Evolutionary conservation across 2,888 invertebrate species (phyloP), one percentile per base, ranked within the genome.

Genomic region (Synergus laeviventris): DNA sequence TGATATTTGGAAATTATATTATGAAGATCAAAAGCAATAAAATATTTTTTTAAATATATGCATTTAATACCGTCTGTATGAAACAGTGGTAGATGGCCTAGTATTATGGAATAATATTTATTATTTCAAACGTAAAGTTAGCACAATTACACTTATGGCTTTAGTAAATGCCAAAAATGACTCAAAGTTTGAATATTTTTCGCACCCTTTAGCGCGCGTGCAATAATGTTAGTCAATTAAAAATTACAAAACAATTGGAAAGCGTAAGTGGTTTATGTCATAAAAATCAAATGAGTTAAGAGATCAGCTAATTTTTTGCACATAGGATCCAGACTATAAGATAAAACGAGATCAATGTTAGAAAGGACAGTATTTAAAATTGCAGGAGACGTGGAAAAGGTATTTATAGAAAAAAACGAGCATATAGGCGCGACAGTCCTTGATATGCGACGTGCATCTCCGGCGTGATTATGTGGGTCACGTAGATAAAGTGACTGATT

Each of bases 371-470:
- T 70, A 49, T 49, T 70, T 70, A 36, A 49, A 70, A 70, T 70
- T 39, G 18, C n/a, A 70, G 49, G 14, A 70, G 24, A 49, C 45
- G 31, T 49, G 24, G n/a, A 64, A 42, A 74, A 76, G 18, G 45
- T 49, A 21, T 18, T 18, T 62, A n/a, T 56, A 79, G n/a, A 83
- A 76, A 60, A 74, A 80, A 78, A 80, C 79, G 77, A 81, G 75
- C 77, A 80, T 59, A 74, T 59, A 74, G 77, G 75, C 81, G 80
- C 79, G 83, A 84, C 83, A 81, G 84, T 80, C 86, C 85, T 84
- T 87, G 84, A 85, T 86, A 84, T 84, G 82, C 82, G 83, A 83
- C 84, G 77, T 75, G 84, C 83, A 83, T 84, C 76, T 59, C 62
- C 24, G 73, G 56, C 62, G 36, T 74, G 16, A 36, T 56, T 79